Base-by-base conservation (phyloP, 35 echinoderm and acorn worm genomes). In the Ptychodera flava region DNA sequence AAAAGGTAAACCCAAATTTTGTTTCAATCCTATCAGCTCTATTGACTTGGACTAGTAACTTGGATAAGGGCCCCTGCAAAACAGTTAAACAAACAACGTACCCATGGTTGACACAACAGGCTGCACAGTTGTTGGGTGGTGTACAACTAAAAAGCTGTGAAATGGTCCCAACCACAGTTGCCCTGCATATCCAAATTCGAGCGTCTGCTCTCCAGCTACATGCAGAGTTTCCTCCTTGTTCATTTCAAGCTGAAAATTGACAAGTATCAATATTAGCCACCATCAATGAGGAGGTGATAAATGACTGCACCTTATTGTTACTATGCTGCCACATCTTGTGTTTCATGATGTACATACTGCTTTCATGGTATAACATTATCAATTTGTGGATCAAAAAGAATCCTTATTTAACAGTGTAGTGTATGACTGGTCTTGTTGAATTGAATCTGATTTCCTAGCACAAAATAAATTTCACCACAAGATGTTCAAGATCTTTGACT, bases 111-210 rank as follows among this genome's bases (percentile, higher is more conserved):
- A 29, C 6, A 86, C n/a, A 76, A 86, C 34, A 30, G 85, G 31
- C 53, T 77, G 52, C 31, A 77, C 85, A 31, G 52, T 32, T 10
- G 52, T 75, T 77, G 85, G 85, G 1, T 37, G 36, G 33, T 33
- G 31, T 29, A 34, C 36, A 14, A 16, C 32, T n/a, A 86, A 22
- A 30, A 53, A 76, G 6, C 28, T n/a, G 31, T 77, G 32, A 64
- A 86, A 86, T 31, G 85, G 85, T 29, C 85, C 85, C 15, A 86
- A 64, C 85, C 85, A 86, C 33, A 86, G 16, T 16, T 77, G 31
- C 1, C 2, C 38, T 32, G 22, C 36, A 77, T 86, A 37, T n/a
- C 28, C 16, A 16, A 33, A 37, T 30, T 0, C 35, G 31, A 28
- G 30, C 0, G 31, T 77, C 38, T 22, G 0, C 31, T 86, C 76